Conservation (phyloP, 1,140 invertebrate species). For the Colletes gigas region DNA sequence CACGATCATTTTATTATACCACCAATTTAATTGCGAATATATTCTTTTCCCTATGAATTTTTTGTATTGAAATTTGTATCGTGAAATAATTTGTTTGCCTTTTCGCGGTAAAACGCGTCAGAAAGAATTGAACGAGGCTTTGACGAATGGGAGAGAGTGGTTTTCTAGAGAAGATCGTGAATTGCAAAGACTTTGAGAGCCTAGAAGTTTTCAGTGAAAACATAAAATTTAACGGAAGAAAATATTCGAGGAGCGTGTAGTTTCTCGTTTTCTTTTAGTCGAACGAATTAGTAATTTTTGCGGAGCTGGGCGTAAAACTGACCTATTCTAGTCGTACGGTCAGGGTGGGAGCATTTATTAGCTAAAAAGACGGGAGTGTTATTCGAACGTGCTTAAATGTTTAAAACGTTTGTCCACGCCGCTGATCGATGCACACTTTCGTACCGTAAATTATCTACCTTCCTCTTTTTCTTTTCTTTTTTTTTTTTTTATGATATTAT, state of each 20-base stretch:
- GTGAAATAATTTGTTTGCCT: slow-evolving; percentile 2
- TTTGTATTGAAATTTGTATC: not conserved
- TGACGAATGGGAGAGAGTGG: too few relatives aligned
- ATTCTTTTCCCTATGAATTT: not conserved
- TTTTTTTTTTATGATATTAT: too few relatives aligned
- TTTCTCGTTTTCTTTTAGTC: not conserved
- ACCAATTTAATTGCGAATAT: slow-evolving; percentile 16
- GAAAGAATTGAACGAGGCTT: too few relatives aligned
- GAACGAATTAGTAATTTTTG: slow-evolving; percentile 1
- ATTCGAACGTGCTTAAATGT: not conserved
- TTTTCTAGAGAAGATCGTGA: not conserved
- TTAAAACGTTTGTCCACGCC: slow-evolving; percentile 20
- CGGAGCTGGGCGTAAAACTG: slow-evolving; percentile 11
- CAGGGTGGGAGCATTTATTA: slow-evolving; percentile 12
- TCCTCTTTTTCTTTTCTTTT: not conserved
- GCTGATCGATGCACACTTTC: slow-evolving; percentile 46
- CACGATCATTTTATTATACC: slow-evolving; percentile 29
- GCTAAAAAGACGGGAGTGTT: slow-evolving; percentile 1
- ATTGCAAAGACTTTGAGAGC: not conserved
- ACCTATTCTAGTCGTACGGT: slow-evolving; percentile 39
- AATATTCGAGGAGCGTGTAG: not conserved
- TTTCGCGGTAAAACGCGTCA: not conserved
- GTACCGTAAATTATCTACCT: not conserved
- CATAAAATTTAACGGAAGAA: not conserved
- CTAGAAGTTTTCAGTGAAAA: not conserved